Evolutionary conservation across 2,113 vertebrate species (phyloP).

Genomic region (Saccopteryx bilineata): DNA sequence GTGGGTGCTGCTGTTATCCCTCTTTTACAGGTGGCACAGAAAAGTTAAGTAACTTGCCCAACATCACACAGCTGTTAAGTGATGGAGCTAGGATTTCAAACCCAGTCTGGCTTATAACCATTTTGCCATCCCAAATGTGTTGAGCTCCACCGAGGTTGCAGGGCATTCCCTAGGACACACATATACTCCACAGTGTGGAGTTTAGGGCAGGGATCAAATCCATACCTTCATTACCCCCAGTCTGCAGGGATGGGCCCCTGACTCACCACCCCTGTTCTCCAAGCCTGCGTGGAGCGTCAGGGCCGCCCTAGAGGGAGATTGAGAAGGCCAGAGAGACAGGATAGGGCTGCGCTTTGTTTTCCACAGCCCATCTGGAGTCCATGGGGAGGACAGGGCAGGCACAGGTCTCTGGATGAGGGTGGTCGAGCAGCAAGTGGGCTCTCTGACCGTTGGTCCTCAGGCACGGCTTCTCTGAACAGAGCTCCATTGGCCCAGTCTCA

Average conservation of each 20-base stretch:
- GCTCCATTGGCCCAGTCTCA: neutral
- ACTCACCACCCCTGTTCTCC: neutral
- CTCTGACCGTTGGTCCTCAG: neutral
- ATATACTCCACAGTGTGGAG: neutral
- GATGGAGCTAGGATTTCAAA: neutral
- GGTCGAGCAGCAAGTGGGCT: neutral
- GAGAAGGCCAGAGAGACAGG: neutral
- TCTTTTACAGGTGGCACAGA: constrained; percentile 1
- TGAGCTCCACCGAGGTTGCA: neutral
- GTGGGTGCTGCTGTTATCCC: neutral
- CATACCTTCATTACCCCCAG: neutral
- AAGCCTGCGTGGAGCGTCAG: neutral
- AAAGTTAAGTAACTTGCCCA: neutral
- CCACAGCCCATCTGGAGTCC: neutral
- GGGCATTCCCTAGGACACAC: neutral
- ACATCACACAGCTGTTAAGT: neutral
- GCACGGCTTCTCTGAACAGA: neutral
- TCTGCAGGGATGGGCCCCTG: neutral
- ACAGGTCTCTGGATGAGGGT: neutral
- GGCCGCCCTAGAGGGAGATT: neutral
- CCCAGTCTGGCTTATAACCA: neutral
- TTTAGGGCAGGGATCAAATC: neutral
- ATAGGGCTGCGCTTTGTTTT: neutral
- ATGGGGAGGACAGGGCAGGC: neutral
- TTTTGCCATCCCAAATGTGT: neutral